Base-by-base conservation (phyloP, 2,797 vertebrate genomes). In the Echeneis naucrates region DNA sequence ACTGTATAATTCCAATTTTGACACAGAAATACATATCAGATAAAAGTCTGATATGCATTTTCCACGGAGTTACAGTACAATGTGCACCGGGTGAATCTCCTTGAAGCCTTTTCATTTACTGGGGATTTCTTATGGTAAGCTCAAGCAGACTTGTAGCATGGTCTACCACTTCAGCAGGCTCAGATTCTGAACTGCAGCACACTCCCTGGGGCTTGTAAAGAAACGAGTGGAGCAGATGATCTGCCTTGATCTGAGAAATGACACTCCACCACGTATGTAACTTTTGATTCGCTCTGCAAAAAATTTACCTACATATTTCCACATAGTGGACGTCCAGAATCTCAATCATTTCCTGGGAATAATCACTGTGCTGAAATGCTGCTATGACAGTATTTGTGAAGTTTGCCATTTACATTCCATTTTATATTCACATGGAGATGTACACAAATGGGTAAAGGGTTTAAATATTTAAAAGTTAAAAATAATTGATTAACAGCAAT, bases 51-150 rank as follows among this genome's bases (percentile, higher is more conserved):
- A 57, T 27, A 14, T 35, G 61, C 38, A 63, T 72, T 77, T 78
- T 73, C 62, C 62, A 68, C 70, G 72, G 80, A 53, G 67, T 59
- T 40, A 17, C 59, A 71, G 75, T 44, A 21, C 51, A 68, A 40
- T 23, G 23, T 64, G 58, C 85, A 83, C 75, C 55, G 77, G 77
- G 0, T 59, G 44, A 50, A 66, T 33, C 54, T 75, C 64, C 56
- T 61, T 8, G 32, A 89, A 84, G 76, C 57, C 45, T 85, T 38
- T 86, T 90, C 67, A 87, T 88, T 86, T 86, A 81, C 26, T 77
- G 68, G 51, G 83, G 84, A 86, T 83, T 87, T 89, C 72, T 70
- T 38, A 63, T 48, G 37, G 69, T 74, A 80, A 87, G 59, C 75
- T 82, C 50, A 16, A 73, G 50, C 72, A 45, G 73, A 70, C 72